These are phyloP conservation scores for Drosophila neonasuta DNA, from an alignment of 2,888 invertebrate genomes.

Conservation along the genomic window DNA sequence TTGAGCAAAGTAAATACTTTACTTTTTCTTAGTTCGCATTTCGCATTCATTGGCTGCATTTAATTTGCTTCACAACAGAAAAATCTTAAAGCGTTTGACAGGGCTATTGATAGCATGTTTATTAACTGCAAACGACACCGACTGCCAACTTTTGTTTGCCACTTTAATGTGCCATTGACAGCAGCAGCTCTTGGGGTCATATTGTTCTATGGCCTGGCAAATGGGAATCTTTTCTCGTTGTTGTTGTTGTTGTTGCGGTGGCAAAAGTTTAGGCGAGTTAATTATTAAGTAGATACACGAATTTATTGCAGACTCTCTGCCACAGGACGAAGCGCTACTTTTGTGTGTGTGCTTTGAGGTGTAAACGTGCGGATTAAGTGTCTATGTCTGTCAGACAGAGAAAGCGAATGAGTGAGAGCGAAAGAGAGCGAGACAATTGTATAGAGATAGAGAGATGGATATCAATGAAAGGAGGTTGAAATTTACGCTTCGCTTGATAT, in stretches of 20 bases:
- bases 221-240: slow-evolving; percentile 25
- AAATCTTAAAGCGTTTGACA: not conserved
- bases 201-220: slow-evolving; percentile 28
- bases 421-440: not conserved
- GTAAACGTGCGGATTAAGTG: slow-evolving; percentile 79
- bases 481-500: slow-evolving; percentile 58
- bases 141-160: slow-evolving; percentile 4
- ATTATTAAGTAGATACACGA: slow-evolving; percentile 78
- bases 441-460: slow-evolving; percentile 41
- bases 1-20: no score
- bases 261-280: slow-evolving; percentile 63
- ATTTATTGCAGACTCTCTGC: slow-evolving; percentile 58
- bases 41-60: not conserved
- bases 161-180: slow-evolving; percentile 8
- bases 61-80: not conserved
- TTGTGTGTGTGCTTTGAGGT: slow-evolving; percentile 71
- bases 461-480: slow-evolving; percentile 56
- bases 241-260: slow-evolving; percentile 22
- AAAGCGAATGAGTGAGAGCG: not conserved
- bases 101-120: slow-evolving; percentile 4
- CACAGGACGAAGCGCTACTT: slow-evolving; percentile 6
- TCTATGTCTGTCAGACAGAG: slow-evolving; percentile 59
- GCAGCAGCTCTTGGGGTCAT: slow-evolving; percentile 16
- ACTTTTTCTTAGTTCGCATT: no score
- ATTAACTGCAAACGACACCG: slow-evolving; percentile 1